phyloP scores from a whole-genome alignment of 2,888 invertebrate species.

The Lomographa bimaculata region DNA sequence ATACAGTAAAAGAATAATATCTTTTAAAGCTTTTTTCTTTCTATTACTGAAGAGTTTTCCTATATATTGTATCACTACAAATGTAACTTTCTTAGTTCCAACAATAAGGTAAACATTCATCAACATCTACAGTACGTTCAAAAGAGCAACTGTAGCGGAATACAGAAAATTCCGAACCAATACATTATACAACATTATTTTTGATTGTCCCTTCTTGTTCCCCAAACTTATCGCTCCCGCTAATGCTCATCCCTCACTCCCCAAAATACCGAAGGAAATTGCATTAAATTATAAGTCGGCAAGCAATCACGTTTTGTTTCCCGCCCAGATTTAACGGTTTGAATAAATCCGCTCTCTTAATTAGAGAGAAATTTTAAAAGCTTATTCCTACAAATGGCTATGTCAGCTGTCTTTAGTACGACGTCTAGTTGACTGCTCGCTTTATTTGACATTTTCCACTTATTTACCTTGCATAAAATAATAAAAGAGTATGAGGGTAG shows the following conservation, averaged over 20 bases:
- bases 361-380: conserved; percentile 72
- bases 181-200: too few species aligned
- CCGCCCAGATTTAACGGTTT: conserved; percentile 76
- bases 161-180: too few species aligned
- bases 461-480: conserved; percentile 12
- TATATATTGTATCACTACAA: too few species aligned
- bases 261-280: conserved; percentile 68
- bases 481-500: too few species aligned
- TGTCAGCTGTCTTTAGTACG: conserved; percentile 53
- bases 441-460: conserved; percentile 24
- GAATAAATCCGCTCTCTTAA: conserved; percentile 75
- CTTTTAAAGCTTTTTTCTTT: too few species aligned
- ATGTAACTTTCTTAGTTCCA: too few species aligned
- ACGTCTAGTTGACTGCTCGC: conserved; percentile 21
- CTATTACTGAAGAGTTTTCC: too few species aligned
- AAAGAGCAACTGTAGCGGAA: too few species aligned
- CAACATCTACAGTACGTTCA: too few species aligned
- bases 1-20: too few species aligned
- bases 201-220: too few species aligned
- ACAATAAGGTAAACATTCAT: too few species aligned
- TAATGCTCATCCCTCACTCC: conserved; percentile 38
- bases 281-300: conserved; percentile 83
- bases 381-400: conserved; percentile 62
- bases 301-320: conserved; percentile 82
- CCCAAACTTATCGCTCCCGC: conserved; percentile 32